Base-by-base conservation (phyloP, 2,888 invertebrate species). In the Leptinotarsa tumamoca region DNA sequence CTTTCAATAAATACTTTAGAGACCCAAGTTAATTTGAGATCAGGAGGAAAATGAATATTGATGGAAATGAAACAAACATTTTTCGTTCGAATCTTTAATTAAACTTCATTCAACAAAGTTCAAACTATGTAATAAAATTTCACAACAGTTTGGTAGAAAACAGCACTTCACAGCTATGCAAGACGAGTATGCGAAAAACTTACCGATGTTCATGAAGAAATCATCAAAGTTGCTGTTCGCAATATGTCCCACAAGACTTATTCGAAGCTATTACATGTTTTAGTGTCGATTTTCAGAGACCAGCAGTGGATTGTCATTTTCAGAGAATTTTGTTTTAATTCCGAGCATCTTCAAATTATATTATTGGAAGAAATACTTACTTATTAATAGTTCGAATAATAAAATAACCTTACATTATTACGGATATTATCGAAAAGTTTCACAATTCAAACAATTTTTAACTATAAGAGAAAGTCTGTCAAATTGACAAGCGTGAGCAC, bases 21-120 rank as follows among this genome's bases (percentile, higher is more conserved):
- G 43, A 10, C 10, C 10, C 43, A 43, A 43, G 43, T 43, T 43
- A 43, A 43, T 43, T 43, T 43, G 43, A 3, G 43, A 43, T 43
- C 43, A 61, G 4, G 27, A 15, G 27, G 61, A 10, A 58, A 33
- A 23, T 56, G 50, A 14, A 63, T 63, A 51, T 71, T 71, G 61
- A 33, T n/a, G 50, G 21, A 52, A 71, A 71, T 71, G 72, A 61
- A 68, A 54, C 56, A 66, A 66, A 70, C 52, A 70, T 51, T 66
- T 54, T 74, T 74, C 58, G 72, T 80, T 79, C 78, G 80, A 80
- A 79, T 82, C 80, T 83, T 83, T 83, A 83, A 81, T 80, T 77
- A 75, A 87, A 88, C 86, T 87, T 87, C 86, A 85, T 87, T 87
- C 87, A 88, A 89, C 88, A 88, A 88, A 88, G 84, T 88, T 88